A percentile compares a stretch with the other conserved stretches of the same genome.
Evolutionary conservation across 23 tunicate species (phyloP).

Genomic region (Diplosoma virens): DNA sequence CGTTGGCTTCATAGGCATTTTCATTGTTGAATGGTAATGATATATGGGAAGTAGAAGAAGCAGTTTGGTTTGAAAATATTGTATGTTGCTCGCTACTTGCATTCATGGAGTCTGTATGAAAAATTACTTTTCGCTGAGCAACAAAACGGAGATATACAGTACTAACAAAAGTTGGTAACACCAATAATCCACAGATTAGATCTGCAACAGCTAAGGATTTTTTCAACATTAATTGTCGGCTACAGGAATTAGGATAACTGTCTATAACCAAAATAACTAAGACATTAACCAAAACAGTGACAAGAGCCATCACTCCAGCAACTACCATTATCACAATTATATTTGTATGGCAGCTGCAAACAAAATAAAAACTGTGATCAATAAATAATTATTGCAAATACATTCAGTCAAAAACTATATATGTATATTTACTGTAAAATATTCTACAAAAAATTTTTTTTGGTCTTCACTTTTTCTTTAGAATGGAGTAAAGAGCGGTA

Average conservation of each 20-base stretch:
- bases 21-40: neutral
- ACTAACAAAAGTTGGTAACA: constrained; percentile 7
- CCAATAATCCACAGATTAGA: constrained; percentile 1
- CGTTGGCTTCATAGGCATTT: neutral
- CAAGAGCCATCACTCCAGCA: neutral
- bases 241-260: constrained; percentile 16
- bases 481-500: too few relatives aligned
- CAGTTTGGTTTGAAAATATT: neutral
- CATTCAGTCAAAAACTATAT: too few relatives aligned
- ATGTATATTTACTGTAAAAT: too few relatives aligned
- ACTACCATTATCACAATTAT: neutral
- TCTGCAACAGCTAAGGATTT: constrained; percentile 9
- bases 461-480: too few relatives aligned
- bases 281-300: constrained; percentile 10
- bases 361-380: too few relatives aligned
- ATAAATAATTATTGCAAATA: too few relatives aligned
- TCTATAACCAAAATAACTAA: neutral
- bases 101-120: neutral
- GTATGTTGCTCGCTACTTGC: neutral
- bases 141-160: constrained; percentile 10
- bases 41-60: neutral
- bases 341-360: constrained; percentile 19
- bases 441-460: too few relatives aligned
- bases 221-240: constrained; percentile 15
- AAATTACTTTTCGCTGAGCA: neutral